Evolutionary conservation across 1,140 invertebrate species (phyloP), one percentile per base, ranked within the genome.

Genomic region (Drosophila busckii): DNA sequence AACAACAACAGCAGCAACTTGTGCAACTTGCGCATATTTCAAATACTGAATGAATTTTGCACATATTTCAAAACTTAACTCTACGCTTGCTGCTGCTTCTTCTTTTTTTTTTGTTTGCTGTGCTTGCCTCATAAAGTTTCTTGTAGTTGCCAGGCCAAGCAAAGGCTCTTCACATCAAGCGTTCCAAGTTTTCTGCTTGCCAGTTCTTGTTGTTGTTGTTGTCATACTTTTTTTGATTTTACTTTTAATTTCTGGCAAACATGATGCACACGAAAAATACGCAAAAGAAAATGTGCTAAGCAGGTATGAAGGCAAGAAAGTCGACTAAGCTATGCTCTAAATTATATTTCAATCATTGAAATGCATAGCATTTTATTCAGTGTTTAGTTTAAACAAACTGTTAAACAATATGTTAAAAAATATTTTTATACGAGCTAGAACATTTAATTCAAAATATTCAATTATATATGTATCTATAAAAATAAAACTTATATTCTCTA

Each of bases 1-100:
- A 15, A 16, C 17, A 22, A 22, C 41, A 53, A 6, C 22, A 23
- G 53, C 48, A 15, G 32, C 29, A 80, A 80, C 73, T 78, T 78
- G 63, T 59, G 73, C 54, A 82, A 76, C 60, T 75, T 75, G 59
- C 44, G 61, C 69, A 76, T 78, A 80, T 78, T 80, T 80, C 73
- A 80, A 80, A 78, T 80, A 80, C 75, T 65, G 54, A 76, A 76
- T 76, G 66, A 76, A 76, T 76, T 76, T 76, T 76, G 71, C 71
- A 69, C 73, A 82, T 80, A 82, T 80, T 80, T 82, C 73, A 69
- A n/a, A 69, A 82, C 68, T 80, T 60, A 70, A 80, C 66, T 76
- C 59, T 31, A 22, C 23, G 28, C 32, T 6, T 32, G 28, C 2
- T 20, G 5, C 8, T 22, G 10, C 16, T 32, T 16, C 13, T n/a